These are phyloP conservation scores for Oscheius sp. DNA, from an alignment of 2,888 invertebrate species.

Conservation along the genomic window DNA sequence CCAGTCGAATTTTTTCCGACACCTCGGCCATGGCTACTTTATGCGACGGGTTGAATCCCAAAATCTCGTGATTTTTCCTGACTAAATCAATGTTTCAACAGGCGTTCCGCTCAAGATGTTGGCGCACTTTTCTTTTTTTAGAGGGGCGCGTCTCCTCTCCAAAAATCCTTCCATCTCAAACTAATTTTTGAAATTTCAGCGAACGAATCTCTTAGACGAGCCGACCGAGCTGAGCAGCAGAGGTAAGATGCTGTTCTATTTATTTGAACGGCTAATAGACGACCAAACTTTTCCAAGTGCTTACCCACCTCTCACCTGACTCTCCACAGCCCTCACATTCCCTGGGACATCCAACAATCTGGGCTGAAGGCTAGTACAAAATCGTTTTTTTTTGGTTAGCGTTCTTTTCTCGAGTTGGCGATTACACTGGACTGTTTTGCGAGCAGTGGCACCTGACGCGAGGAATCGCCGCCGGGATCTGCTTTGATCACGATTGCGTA, in stretches of 20 bases:
- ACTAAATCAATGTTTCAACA: slow-evolving; percentile 12
- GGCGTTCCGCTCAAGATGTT: slow-evolving; percentile 16
- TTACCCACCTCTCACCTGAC: not conserved
- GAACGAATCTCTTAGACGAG: slow-evolving; percentile 19
- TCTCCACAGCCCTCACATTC: not conserved
- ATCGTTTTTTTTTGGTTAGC: not conserved
- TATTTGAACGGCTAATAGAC: not conserved
- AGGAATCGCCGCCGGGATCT: not conserved
- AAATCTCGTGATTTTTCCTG: slow-evolving; percentile 6
- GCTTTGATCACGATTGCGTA: slow-evolving; percentile 22
- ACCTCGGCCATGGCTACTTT: too few relatives aligned
- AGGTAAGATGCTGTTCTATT: not conserved
- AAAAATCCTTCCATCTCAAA: not conserved
- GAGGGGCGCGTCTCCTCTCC: not conserved
- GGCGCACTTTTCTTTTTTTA: slow-evolving; percentile 5
- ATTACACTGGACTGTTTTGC: slow-evolving; percentile 23
- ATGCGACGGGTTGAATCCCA: too few relatives aligned
- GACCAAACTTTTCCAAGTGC: not conserved
- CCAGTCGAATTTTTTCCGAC: not conserved
- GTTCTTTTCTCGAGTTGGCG: slow-evolving; percentile 1
- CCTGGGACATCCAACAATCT: not conserved
- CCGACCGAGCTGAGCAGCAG: not conserved
- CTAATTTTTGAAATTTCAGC: slow-evolving; percentile 20
- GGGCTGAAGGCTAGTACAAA: not conserved
- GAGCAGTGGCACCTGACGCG: not conserved